Conservation (phyloP, 2,113 vertebrate genomes). For the Gavialis gangeticus region DNA sequence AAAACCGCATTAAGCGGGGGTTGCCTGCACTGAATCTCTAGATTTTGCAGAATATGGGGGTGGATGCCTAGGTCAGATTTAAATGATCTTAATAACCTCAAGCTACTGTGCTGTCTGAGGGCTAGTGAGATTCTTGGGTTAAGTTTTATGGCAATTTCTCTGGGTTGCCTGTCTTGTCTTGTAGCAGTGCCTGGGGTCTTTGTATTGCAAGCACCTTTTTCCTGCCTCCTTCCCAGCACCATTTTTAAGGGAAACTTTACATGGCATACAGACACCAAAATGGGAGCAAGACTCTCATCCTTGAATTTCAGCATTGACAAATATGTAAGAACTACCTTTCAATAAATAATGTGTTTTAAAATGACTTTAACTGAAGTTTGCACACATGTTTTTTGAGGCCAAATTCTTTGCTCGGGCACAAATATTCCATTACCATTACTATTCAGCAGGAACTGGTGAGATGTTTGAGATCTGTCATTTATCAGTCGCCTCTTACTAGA, state of each 20-base stretch:
- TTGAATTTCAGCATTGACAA: background rate
- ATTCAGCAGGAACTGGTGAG: background rate
- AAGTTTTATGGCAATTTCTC: background rate
- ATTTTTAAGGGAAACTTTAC: background rate
- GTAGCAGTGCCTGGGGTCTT: background rate
- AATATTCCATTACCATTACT: background rate
- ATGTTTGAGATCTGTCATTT: background rate
- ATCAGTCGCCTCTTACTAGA: background rate
- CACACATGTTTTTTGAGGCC: background rate
- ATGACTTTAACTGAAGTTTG: background rate
- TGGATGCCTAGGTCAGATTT: background rate
- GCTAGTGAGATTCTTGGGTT: background rate
- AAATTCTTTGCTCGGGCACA: background rate
- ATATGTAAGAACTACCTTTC: background rate
- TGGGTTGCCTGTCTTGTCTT: background rate
- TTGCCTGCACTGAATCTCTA: background rate
- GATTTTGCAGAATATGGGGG: background rate
- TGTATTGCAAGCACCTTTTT: background rate
- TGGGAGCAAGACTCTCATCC: background rate
- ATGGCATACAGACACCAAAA: background rate
- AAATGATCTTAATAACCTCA: background rate
- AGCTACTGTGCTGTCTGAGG: background rate
- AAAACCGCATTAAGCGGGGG: too few relatives aligned
- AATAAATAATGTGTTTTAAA: background rate
- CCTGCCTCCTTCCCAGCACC: background rate